Percentiles rank a stretch among this genome's conserved stretches.
phyloP scores from a whole-genome alignment of 2,113 vertebrate species.

The Cinclus cinclus region DNA sequence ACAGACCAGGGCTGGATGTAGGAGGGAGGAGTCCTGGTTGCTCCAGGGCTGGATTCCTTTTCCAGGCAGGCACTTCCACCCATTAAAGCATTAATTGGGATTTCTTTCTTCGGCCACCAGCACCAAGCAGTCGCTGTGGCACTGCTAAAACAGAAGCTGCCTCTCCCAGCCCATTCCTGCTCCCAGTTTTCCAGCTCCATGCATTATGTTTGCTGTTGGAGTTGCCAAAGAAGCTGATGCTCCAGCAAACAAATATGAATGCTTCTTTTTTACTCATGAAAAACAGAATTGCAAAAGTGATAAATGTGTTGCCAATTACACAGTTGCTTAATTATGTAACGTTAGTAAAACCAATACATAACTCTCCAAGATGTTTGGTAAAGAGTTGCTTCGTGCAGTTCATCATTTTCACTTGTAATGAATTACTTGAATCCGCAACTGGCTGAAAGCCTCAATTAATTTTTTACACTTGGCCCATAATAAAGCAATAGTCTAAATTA shows the following conservation, averaged over 20 bases:
- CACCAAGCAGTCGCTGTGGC: not conserved
- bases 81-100: not conserved
- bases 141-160: not conserved
- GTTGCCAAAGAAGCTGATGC: not conserved
- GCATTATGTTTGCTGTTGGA: not conserved
- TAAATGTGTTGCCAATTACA: slow-evolving; percentile 69
- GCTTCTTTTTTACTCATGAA: not conserved
- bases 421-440: slow-evolving; percentile 51
- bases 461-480: slow-evolving; percentile 56
- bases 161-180: not conserved
- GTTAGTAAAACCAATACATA: slow-evolving; percentile 57
- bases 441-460: slow-evolving; percentile 58
- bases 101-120: not conserved
- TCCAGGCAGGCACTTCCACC: not conserved
- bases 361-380: slow-evolving; percentile 51
- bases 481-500: slow-evolving; percentile 55
- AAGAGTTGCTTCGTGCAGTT: slow-evolving; percentile 36
- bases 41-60: not conserved
- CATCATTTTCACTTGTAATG: slow-evolving; percentile 57
- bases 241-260: slow-evolving; percentile 41
- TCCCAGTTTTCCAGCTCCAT: not conserved
- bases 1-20: fast-evolving
- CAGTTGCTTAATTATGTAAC: slow-evolving; percentile 69
- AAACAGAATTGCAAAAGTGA: slow-evolving; percentile 52
- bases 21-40: not conserved